Evolutionary conservation across 2,797 vertebrate genomes (phyloP).

Genomic region (Myotis pilosus): DNA sequence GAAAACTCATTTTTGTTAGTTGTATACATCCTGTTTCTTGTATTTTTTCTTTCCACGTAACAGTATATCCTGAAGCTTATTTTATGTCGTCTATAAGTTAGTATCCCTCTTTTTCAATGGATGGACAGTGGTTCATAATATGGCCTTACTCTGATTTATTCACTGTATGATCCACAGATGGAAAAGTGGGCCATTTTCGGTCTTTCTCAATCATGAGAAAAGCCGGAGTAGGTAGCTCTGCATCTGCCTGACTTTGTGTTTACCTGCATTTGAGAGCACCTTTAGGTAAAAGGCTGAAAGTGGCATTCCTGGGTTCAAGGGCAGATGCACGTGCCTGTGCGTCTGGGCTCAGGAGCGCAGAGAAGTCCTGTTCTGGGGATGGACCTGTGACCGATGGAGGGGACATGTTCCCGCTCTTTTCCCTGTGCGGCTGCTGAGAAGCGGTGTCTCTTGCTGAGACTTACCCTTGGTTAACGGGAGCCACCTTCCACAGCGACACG

Average conservation of each 20-base stretch:
- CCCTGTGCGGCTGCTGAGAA: background rate
- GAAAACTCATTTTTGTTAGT: background rate
- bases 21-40: background rate
- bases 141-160: background rate
- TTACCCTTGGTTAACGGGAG: background rate
- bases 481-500: background rate
- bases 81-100: too few species aligned
- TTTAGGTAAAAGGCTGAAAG: background rate
- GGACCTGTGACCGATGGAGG: background rate
- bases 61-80: background rate
- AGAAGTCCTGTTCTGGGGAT: background rate
- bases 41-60: background rate
- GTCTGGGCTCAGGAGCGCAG: background rate
- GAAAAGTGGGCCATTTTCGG: background rate
- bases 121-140: background rate
- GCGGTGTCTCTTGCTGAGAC: background rate
- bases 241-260: background rate
- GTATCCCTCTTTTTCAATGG: background rate
- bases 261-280: background rate
- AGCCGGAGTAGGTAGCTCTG: background rate
- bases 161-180: background rate
- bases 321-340: background rate
- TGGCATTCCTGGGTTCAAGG: background rate
- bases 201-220: background rate
- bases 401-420: background rate